phyloP scores from a whole-genome alignment of 2,797 vertebrate species.

The Sciaenops ocellatus region DNA sequence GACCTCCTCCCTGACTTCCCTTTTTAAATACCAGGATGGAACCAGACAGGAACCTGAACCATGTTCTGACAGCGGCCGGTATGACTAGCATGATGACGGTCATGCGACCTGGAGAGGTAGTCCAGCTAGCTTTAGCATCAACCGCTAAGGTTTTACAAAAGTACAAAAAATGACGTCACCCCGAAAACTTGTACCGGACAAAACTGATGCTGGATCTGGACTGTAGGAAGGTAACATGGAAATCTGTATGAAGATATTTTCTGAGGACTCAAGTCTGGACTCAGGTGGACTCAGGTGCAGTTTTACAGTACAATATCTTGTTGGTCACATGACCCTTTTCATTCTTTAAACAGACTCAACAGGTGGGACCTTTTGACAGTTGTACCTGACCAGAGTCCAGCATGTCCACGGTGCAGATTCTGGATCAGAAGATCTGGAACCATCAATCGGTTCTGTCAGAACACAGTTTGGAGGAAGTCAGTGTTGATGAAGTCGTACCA shows the following conservation, averaged over 20 bases:
- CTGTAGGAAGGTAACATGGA: background rate
- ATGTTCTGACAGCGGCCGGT: too few relatives aligned
- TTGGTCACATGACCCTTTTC: slow-evolving; percentile 31
- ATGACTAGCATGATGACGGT: background rate
- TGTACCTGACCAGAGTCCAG: slow-evolving; percentile 3
- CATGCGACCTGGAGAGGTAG: slow-evolving; percentile 31
- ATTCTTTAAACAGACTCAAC: slow-evolving; percentile 4
- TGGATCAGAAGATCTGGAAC: too few relatives aligned
- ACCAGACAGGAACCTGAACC: background rate
- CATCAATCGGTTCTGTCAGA: slow-evolving; percentile 22
- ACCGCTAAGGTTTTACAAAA: background rate
- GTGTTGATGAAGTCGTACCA: background rate
- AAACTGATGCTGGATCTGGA: background rate
- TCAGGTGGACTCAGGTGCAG: background rate
- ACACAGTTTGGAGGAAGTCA: slow-evolving; percentile 20
- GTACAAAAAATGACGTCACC: background rate
- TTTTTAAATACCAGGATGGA: background rate
- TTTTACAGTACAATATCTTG: background rate
- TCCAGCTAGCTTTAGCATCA: slow-evolving; percentile 8
- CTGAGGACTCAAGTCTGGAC: background rate
- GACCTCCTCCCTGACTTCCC: background rate
- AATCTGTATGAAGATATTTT: background rate
- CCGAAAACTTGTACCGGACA: too few relatives aligned
- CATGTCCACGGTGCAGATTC: background rate
- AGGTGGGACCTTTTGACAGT: background rate